Conservation (phyloP, 2,888 invertebrate species). For the Agriopis aurantiaria region DNA sequence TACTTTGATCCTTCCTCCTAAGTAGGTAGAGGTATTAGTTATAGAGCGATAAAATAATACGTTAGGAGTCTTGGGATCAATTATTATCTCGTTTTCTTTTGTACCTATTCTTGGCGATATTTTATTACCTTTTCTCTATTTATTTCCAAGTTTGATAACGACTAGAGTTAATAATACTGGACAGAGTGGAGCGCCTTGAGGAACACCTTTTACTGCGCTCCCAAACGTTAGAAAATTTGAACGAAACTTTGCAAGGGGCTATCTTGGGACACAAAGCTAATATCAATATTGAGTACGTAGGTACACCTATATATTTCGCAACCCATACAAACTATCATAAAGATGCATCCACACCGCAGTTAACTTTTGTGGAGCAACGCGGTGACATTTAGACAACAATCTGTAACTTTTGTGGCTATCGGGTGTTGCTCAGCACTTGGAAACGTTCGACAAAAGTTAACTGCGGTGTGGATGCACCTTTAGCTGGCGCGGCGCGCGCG, state of each 20-base stretch:
- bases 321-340: background rate
- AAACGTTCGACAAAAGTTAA: no score
- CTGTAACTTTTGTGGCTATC: no score
- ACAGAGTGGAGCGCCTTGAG: background rate
- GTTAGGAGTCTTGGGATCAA: no score
- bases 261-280: background rate
- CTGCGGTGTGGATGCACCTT: background rate
- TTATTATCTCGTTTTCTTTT: no score
- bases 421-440: no score
- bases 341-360: background rate
- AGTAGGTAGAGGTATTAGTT: background rate
- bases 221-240: no score
- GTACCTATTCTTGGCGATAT: background rate
- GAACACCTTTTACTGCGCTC: background rate
- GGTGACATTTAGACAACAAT: no score
- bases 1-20: slow-evolving; percentile 22
- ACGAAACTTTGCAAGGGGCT: no score
- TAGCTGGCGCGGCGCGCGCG: no score
- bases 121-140: background rate
- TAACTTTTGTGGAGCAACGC: no score
- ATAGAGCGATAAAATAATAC: background rate
- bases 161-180: background rate
- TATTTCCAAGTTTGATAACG: background rate
- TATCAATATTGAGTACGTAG: background rate
- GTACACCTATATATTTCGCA: background rate